These are phyloP conservation scores for Chaenocephalus aceratus DNA, from an alignment of 2,113 vertebrate species.

Conservation along the genomic window DNA sequence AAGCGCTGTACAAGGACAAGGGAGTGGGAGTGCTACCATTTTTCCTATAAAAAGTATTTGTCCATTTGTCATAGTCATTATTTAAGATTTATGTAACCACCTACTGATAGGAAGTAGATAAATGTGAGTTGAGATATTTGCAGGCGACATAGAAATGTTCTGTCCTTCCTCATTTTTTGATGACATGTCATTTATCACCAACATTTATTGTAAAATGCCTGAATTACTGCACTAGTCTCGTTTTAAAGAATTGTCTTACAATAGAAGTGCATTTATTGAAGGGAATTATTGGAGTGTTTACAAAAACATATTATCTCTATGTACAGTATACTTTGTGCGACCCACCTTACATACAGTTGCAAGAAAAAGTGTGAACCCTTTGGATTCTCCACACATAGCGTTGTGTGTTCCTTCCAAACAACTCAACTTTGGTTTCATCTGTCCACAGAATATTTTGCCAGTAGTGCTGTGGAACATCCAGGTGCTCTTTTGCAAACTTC, in stretches of 20 bases:
- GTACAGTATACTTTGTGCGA: too few relatives aligned
- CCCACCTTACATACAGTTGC: too few relatives aligned
- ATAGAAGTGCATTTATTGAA: slow-evolving; percentile 5
- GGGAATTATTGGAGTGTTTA: background rate
- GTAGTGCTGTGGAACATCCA: too few relatives aligned
- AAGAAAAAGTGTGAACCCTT: too few relatives aligned
- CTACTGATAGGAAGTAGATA: slow-evolving; percentile 45
- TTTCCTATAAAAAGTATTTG: slow-evolving; percentile 11
- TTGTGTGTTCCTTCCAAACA: too few relatives aligned
- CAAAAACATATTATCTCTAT: background rate
- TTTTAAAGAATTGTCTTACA: slow-evolving; percentile 2
- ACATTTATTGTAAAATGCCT: slow-evolving; percentile 19
- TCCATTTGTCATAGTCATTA: slow-evolving; percentile 61
- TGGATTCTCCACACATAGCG: too few relatives aligned
- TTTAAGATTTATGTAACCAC: slow-evolving; percentile 71
- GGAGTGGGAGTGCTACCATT: slow-evolving; percentile 36
- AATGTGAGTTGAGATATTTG: slow-evolving; percentile 45
- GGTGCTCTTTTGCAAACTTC: too few relatives aligned
- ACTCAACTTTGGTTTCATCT: too few relatives aligned
- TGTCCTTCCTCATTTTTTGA: slow-evolving; percentile 38
- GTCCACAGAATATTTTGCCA: too few relatives aligned
- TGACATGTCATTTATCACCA: slow-evolving; percentile 35
- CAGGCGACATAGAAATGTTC: slow-evolving; percentile 14
- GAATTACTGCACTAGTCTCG: slow-evolving; percentile 2
- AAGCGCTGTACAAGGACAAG: slow-evolving; percentile 77